Evolutionary conservation across 2,113 vertebrate genomes (phyloP).

Genomic region (Elanus axillaris): DNA sequence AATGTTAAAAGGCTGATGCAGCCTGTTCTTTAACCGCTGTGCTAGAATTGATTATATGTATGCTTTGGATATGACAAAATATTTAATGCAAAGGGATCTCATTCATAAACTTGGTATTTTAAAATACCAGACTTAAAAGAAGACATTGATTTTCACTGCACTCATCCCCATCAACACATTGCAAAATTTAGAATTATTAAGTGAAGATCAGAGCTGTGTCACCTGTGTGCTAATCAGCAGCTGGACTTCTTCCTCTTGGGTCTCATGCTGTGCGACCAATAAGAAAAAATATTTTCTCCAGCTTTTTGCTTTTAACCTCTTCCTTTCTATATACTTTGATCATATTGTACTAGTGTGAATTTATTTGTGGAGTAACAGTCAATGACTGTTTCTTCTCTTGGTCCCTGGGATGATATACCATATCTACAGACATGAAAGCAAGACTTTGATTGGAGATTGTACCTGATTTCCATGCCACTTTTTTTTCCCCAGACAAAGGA

Average conservation of each 20-base stretch:
- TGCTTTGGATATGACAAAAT: not conserved
- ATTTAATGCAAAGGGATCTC: not conserved
- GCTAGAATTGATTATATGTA: not conserved
- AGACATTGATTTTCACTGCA: not conserved
- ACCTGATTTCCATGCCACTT: not conserved
- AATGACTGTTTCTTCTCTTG: not conserved
- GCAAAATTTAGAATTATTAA: not conserved
- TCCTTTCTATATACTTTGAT: not conserved
- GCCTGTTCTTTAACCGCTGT: not conserved
- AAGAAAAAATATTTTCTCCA: not conserved
- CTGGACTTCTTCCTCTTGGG: not conserved
- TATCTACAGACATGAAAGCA: not conserved
- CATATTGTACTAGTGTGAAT: not conserved
- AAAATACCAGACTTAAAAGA: not conserved
- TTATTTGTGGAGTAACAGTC: not conserved
- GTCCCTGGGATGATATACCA: not conserved
- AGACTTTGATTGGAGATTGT: not conserved
- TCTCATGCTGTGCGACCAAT: not conserved
- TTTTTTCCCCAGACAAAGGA: not conserved
- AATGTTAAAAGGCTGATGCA: not conserved
- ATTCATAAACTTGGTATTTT: not conserved
- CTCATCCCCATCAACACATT: too few relatives aligned
- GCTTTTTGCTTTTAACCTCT: not conserved
- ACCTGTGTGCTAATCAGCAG: not conserved
- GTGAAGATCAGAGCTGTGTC: not conserved